Percentiles rank a stretch among this genome's conserved stretches.
phyloP scores from a whole-genome alignment of 2,113 vertebrate species.

The Alouatta palliata region DNA sequence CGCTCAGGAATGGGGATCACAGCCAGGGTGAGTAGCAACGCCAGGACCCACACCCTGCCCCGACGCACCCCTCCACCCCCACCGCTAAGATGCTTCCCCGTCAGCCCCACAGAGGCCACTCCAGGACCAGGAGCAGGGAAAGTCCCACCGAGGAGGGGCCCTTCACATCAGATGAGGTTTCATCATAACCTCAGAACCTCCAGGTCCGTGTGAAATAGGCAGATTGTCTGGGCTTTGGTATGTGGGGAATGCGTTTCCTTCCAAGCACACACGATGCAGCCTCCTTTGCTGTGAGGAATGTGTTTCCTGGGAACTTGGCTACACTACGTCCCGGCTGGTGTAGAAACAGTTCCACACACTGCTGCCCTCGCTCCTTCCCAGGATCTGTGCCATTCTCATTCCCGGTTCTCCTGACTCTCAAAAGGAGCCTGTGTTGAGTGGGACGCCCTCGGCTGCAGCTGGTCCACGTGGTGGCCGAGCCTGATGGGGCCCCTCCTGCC shows the following conservation, averaged over 20 bases:
- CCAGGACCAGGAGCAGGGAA: slow-evolving; percentile 12
- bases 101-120: slow-evolving; percentile 46
- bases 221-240: slow-evolving; percentile 63
- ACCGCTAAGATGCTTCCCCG: background rate
- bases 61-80: rapidly evolving
- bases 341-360: slow-evolving; percentile 77
- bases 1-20: too few species aligned
- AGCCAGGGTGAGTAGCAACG: background rate
- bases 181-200: slow-evolving; percentile 18
- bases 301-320: slow-evolving; percentile 80
- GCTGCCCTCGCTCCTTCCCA: slow-evolving; percentile 75
- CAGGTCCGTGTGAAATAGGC: slow-evolving; percentile 47
- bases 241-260: background rate
- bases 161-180: slow-evolving; percentile 64
- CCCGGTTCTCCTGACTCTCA: slow-evolving; percentile 49
- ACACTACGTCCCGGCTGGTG: slow-evolving; percentile 63
- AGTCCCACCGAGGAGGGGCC: slow-evolving; percentile 15
- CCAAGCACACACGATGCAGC: background rate
- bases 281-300: slow-evolving; percentile 65
- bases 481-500: slow-evolving; percentile 22
- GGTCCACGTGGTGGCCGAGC: slow-evolving; percentile 37
- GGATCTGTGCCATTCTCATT: slow-evolving; percentile 80
- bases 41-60: background rate
- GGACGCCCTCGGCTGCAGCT: slow-evolving; percentile 44
- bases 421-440: slow-evolving; percentile 65